phyloP scores from a whole-genome alignment of 2,797 vertebrate genomes.

The Hoplostethus atlanticus region DNA sequence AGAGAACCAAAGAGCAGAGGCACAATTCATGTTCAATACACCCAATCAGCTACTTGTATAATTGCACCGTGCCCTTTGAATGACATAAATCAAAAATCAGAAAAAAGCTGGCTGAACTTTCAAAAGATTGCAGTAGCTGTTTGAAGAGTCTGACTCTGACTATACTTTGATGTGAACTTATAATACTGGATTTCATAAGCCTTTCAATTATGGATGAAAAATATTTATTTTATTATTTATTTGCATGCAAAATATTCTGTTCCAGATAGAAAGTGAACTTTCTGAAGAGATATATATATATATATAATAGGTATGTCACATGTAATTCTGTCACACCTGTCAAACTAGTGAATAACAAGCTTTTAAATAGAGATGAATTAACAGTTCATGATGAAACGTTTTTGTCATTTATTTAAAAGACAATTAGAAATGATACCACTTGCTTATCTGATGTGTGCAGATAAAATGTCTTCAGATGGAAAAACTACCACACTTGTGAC shows the following conservation, averaged over 20 bases:
- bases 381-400: too few relatives aligned
- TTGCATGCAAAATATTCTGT: slow-evolving; percentile 50
- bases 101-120: slow-evolving; percentile 24
- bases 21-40: background rate
- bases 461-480: too few relatives aligned
- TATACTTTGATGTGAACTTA: slow-evolving; percentile 15
- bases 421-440: too few relatives aligned
- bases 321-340: too few relatives aligned
- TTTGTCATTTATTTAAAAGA: too few relatives aligned
- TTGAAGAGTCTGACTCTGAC: slow-evolving; percentile 21
- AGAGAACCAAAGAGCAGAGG: slow-evolving; percentile 6
- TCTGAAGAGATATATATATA: background rate
- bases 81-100: slow-evolving; percentile 26
- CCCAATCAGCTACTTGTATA: background rate
- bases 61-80: slow-evolving; percentile 24
- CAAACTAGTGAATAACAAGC: background rate
- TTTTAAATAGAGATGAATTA: too few relatives aligned
- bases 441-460: too few relatives aligned
- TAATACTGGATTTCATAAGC: slow-evolving; percentile 23
- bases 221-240: slow-evolving; percentile 36
- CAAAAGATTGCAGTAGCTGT: slow-evolving; percentile 15
- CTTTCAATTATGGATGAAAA: slow-evolving; percentile 39
- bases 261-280: slow-evolving; percentile 17
- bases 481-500: too few relatives aligned
- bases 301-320: too few relatives aligned